phyloP scores from a whole-genome alignment of 1,140 invertebrate species.

The Leptopilina clavipes region DNA sequence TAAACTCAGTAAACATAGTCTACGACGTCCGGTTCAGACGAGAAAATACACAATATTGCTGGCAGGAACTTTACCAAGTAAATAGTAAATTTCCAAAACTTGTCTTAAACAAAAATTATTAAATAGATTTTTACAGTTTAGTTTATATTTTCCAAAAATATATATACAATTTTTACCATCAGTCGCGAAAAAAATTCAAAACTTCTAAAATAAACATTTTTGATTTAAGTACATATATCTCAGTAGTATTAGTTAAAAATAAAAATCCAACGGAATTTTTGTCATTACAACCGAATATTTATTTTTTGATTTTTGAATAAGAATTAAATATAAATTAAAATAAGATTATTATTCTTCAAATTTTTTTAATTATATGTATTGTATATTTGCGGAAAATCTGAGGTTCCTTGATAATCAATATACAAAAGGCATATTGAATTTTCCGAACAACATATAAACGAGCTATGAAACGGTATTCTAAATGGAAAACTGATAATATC shows the following conservation, averaged over 20 bases:
- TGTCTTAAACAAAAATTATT: constrained; percentile 6
- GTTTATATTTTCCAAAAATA: too few relatives aligned
- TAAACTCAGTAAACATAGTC: constrained; percentile 18
- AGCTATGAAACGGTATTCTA: constrained; percentile 43
- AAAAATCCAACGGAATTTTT: too few relatives aligned
- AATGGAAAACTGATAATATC: constrained; percentile 53
- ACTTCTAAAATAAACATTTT: too few relatives aligned
- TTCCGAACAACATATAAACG: neutral
- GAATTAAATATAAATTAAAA: too few relatives aligned
- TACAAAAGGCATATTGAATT: neutral
- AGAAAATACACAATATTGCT: constrained; percentile 33
- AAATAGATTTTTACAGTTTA: too few relatives aligned
- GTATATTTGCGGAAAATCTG: neutral
- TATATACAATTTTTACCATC: too few relatives aligned
- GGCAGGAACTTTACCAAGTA: neutral
- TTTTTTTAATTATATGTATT: neutral
- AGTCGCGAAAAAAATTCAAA: too few relatives aligned
- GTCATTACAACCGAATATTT: too few relatives aligned
- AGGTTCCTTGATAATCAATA: neutral
- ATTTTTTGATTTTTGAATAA: too few relatives aligned
- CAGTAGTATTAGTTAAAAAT: too few relatives aligned
- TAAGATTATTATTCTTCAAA: too few relatives aligned
- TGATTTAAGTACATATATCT: too few relatives aligned
- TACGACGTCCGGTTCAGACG: constrained; percentile 25
- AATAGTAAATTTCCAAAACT: constrained; percentile 22